Evolutionary conservation across 2,888 invertebrate species (phyloP).

Genomic region (Leucophora obtusa): DNA sequence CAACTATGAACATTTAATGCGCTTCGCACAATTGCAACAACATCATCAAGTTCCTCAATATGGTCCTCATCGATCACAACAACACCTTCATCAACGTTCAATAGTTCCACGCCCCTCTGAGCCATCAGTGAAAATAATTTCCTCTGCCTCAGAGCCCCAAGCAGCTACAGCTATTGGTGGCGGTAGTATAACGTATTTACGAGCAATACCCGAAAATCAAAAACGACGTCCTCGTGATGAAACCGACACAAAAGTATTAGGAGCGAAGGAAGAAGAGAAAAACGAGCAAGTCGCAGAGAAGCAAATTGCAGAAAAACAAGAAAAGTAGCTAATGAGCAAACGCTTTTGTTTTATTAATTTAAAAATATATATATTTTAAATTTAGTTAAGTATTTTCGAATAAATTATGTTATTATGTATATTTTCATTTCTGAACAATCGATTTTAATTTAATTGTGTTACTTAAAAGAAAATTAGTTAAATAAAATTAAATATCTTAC

Average conservation of each 20-base stretch:
- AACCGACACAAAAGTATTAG: conserved; percentile 73
- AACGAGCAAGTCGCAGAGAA: conserved; percentile 51
- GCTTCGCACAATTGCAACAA: conserved; percentile 70
- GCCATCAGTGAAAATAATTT: conserved; percentile 72
- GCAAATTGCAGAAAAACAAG: conserved; percentile 17
- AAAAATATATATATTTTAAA: conserved; percentile 39
- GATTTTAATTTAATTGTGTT: conserved; percentile 42
- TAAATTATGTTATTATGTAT: conserved; percentile 46
- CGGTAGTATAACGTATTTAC: conserved; percentile 70
- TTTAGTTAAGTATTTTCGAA: conserved; percentile 60
- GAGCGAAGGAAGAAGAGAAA: conserved; percentile 68
- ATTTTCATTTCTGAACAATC: conserved; percentile 37
- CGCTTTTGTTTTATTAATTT: conserved; percentile 26
- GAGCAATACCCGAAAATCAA: conserved; percentile 67
- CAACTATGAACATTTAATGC: conserved; percentile 73
- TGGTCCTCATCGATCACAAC: conserved; percentile 43
- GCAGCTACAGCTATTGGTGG: conserved; percentile 71
- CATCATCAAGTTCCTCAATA: conserved; percentile 65
- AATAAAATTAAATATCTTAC: not conserved
- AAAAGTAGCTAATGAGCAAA: conserved; percentile 38
- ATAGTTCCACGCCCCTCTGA: conserved; percentile 69
- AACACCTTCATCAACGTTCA: conserved; percentile 65
- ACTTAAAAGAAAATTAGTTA: conserved; percentile 4
- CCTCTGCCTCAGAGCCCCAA: conserved; percentile 68
- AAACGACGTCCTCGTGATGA: conserved; percentile 74